Percentiles rank a stretch among this genome's conserved stretches.
Evolutionary conservation across 2,888 invertebrate genomes (phyloP).

Genomic region (Habrosyne pyritoides): DNA sequence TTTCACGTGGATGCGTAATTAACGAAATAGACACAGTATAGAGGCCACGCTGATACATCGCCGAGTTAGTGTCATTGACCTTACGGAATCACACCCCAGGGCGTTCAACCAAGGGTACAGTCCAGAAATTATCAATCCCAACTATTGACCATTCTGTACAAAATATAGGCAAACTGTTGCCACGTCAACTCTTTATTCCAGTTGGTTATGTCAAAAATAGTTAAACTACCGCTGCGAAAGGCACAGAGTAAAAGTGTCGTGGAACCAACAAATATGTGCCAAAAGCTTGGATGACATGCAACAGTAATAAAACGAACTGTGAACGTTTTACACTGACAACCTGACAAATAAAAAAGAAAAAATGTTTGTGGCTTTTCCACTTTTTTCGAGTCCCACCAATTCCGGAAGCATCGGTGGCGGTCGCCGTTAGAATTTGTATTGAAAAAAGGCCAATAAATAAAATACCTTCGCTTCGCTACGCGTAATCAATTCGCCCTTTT

Average conservation of each 20-base stretch:
- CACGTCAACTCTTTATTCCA: background rate
- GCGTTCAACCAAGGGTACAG: no score
- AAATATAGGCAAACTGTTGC: background rate
- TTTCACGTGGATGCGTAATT: no score
- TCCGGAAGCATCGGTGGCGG: slow-evolving; percentile 47
- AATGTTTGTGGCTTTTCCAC: slow-evolving; percentile 49
- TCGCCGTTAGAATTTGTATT: slow-evolving; percentile 59
- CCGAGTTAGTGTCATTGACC: no score
- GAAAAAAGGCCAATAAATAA: slow-evolving; percentile 61
- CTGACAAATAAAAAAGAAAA: slow-evolving; percentile 29
- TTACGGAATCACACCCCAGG: no score
- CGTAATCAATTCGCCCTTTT: slow-evolving; percentile 58
- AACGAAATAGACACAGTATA: no score
- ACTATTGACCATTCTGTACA: background rate
- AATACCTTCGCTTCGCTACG: slow-evolving; percentile 48
- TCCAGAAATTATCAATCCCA: no score
- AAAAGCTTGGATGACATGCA: slow-evolving; percentile 37
- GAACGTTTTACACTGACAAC: slow-evolving; percentile 33
- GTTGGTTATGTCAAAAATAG: background rate
- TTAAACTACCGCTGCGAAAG: background rate
- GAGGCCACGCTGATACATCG: no score
- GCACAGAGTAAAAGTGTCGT: background rate
- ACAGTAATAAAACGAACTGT: slow-evolving; percentile 38
- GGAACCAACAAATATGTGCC: slow-evolving; percentile 33
- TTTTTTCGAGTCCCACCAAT: slow-evolving; percentile 45